Base-by-base conservation (phyloP, 2,888 invertebrate genomes). In the Aleiodes alternator region DNA sequence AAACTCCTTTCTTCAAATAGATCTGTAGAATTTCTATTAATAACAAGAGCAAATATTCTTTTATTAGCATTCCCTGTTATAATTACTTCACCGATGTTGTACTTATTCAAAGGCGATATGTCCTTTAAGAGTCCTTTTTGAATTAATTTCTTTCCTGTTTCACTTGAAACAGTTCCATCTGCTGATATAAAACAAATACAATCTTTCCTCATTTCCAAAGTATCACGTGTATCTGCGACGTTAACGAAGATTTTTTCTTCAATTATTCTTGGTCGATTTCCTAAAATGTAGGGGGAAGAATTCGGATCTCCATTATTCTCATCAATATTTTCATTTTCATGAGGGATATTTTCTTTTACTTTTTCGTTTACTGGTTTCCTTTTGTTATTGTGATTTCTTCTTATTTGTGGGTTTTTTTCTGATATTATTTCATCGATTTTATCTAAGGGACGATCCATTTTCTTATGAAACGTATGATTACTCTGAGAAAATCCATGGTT, bases 121-220 rank as follows among this genome's bases (percentile, higher is more conserved):
- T 16, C 57, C 5, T 57, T 74, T n/a, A 78, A 70, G 1, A 71
- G 70, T 4, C 70, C 72, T 8, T 55, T 8, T 51, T 75, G 61
- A 9, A 73, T 23, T 16, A 77, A 59, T 14, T 55, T 14, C 69
- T 72, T 75, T 0, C 75, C 53, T 34, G 55, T 69, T 4, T 72
- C 75, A 16, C n/a, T 64, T 11, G 72, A 72, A 0, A 69, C 69
- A 1, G 69, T 76, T 11, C 72, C 72, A 12, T 76, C 59, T 5
- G 76, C 69, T 9, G 69, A 55, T 3, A 78, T 78, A 11, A 76
- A 61, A 50, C 76, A 78, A 56, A 77, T 72, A 31, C 76, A 75
- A 43, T 77, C 50, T 50, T 76, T 76, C 14, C 57, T 70, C 78
- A 76, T 78, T 73, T 73, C 73, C 31, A 78, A 29, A 3, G 70